Percentiles rank a stretch among this genome's conserved stretches.
Conservation (phyloP, 2,888 invertebrate species). For the Oithona nana region DNA sequence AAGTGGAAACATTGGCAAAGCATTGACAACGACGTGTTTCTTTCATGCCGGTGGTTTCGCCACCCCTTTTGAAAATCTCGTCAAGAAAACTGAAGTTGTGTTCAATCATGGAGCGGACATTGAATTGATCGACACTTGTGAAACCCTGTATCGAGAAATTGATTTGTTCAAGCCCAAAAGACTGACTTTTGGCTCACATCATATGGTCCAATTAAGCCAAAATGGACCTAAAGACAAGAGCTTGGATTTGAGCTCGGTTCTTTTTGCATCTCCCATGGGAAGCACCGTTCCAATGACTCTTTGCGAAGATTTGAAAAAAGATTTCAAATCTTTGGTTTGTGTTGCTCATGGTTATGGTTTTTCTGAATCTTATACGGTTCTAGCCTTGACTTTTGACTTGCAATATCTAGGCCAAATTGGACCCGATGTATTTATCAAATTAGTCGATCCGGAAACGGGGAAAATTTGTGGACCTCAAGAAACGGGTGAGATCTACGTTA, state of each 20-base stretch:
- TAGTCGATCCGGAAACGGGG: background rate
- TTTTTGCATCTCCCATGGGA: background rate
- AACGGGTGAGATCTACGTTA: background rate
- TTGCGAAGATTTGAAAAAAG: background rate
- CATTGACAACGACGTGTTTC: background rate
- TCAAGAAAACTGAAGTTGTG: background rate
- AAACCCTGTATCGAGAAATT: background rate
- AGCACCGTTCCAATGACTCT: background rate
- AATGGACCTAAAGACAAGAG: too few relatives aligned
- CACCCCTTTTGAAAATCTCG: background rate
- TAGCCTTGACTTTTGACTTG: background rate
- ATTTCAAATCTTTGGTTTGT: background rate
- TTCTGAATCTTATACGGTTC: background rate
- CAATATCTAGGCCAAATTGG: background rate
- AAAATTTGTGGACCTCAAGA: background rate
- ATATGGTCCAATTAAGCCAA: background rate
- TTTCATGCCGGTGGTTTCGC: background rate
- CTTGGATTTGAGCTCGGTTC: background rate
- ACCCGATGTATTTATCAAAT: background rate
- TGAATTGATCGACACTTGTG: background rate
- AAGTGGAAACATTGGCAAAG: background rate
- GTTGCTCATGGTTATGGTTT: background rate
- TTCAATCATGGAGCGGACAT: background rate
- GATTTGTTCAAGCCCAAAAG: background rate
- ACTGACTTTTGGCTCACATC: background rate